Evolutionary conservation across 2,888 invertebrate genomes (phyloP), one percentile per base, ranked within the genome.

Genomic region (Atherix ibis): DNA sequence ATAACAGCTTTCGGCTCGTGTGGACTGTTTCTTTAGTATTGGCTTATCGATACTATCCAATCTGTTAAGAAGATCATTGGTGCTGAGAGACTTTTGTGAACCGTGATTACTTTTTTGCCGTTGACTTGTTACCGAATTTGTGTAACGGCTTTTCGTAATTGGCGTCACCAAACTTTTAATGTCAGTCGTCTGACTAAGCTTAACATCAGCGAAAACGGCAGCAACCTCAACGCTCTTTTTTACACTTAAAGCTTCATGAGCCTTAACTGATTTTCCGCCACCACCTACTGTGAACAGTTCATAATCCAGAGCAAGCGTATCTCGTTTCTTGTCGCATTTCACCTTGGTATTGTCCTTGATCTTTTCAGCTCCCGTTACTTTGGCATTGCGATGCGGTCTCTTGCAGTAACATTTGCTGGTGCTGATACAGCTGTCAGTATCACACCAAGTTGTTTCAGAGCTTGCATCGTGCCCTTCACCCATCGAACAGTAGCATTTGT

Each of bases 191-290:
- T 77, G 77, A 17, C 73, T 75, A 2, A 77, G 64, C 24, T 76
- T 72, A 28, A 77, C 73, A 50, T 82, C 80, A 0, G 81, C 79
- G 54, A 88, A 87, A 18, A 87, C 63, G 0, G 85, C 87, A 1
- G 85, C 87, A 48, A 87, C 85, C 56, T 87, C 87, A 0, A 85
- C 85, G 3, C 82, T 81, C 54, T 87, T 87, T 58, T 87, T 87
- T 18, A 85, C 82, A 34, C 83, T 82, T 1, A 85, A 61, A 0
- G 83, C 82, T 47, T 82, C 82, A 32, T 69, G 67, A 0, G 70
- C 67, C 25, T 61, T 53, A 53, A 70, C 66, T 50, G 67, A 48
- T 60, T 71, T 36, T 54, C 69, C 64, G 56, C 65, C 62, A 56
- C 62, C 62, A 12, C 54, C 51, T 13, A 65, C 53, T 14, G 64